Conservation (phyloP, 2,113 vertebrate genomes). For the Macquaria australasica region DNA sequence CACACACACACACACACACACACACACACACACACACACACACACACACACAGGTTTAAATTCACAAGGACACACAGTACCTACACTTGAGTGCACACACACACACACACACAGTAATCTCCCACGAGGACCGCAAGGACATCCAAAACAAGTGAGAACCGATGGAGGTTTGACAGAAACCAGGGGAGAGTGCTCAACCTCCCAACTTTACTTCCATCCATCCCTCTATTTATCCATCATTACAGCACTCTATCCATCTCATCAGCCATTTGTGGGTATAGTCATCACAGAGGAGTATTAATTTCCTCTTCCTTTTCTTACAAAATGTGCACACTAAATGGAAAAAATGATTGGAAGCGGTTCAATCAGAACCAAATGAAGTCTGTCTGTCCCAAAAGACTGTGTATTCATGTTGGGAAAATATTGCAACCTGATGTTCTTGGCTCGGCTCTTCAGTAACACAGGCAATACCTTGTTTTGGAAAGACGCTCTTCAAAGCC, state of each 20-base stretch:
- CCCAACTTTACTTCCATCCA: conserved; percentile 46
- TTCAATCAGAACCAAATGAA: conserved; percentile 41
- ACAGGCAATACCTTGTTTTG: conserved; percentile 53
- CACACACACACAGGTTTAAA: conserved; percentile 44
- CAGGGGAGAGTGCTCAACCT: conserved; percentile 34
- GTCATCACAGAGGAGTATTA: conserved; percentile 6
- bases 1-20: conserved; percentile 17
- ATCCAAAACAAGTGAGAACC: conserved; percentile 67
- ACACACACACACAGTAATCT: conserved; percentile 52
- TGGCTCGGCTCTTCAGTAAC: conserved; percentile 12
- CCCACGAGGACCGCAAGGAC: conserved; percentile 69
- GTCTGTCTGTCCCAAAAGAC: conserved; percentile 18
- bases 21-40: conserved; percentile 49
- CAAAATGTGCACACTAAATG: conserved; percentile 16
- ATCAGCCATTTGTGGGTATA: background rate
- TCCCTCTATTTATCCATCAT: conserved; percentile 32
- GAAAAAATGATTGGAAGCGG: conserved; percentile 8
- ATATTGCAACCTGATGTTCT: conserved; percentile 59
- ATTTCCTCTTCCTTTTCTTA: conserved; percentile 13
- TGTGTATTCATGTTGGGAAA: conserved; percentile 34
- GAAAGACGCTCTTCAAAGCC: conserved; percentile 49
- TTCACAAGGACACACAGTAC: conserved; percentile 63
- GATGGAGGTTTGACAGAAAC: conserved; percentile 64
- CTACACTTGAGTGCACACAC: conserved; percentile 55
- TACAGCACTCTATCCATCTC: background rate